A percentile compares a stretch with the other conserved stretches of the same genome.
These are phyloP conservation scores for Pentamera pediparva DNA, from an alignment of 53 echinoderm and acorn worm species.

Conservation along the genomic window DNA sequence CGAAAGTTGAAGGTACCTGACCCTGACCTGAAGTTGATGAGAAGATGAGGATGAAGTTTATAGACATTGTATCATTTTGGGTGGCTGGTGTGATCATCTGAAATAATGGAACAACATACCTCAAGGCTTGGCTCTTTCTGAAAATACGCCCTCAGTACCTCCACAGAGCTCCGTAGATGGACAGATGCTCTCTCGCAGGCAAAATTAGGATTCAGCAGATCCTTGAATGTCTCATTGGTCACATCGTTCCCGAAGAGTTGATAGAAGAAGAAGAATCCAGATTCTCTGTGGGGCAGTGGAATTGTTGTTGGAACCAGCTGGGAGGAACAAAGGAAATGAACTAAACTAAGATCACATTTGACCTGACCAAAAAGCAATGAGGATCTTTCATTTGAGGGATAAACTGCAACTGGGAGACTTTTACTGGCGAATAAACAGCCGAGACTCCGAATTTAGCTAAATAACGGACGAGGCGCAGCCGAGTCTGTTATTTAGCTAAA, in stretches of 20 bases:
- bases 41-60: background rate
- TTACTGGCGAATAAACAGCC: background rate
- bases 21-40: too few relatives aligned
- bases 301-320: conserved; percentile 78
- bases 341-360: background rate
- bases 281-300: conserved; percentile 54
- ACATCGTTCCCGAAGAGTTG: conserved; percentile 93
- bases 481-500: too few relatives aligned
- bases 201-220: conserved; percentile 71
- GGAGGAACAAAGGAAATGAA: background rate
- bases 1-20: too few relatives aligned
- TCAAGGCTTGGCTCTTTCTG: conserved; percentile 56
- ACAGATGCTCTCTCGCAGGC: conserved; percentile 84
- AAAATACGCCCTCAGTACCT: conserved; percentile 52
- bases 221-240: conserved; percentile 83
- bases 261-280: conserved; percentile 89
- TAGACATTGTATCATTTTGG: background rate
- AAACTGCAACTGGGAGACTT: background rate
- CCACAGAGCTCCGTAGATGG: conserved; percentile 63
- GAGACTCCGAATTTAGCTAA: too few relatives aligned
- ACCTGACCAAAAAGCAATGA: too few relatives aligned
- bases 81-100: background rate
- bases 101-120: conserved; percentile 31
- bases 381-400: background rate
- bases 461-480: too few relatives aligned